phyloP scores from a whole-genome alignment of 2,888 invertebrate species.

The Boloria euphrosyne region DNA sequence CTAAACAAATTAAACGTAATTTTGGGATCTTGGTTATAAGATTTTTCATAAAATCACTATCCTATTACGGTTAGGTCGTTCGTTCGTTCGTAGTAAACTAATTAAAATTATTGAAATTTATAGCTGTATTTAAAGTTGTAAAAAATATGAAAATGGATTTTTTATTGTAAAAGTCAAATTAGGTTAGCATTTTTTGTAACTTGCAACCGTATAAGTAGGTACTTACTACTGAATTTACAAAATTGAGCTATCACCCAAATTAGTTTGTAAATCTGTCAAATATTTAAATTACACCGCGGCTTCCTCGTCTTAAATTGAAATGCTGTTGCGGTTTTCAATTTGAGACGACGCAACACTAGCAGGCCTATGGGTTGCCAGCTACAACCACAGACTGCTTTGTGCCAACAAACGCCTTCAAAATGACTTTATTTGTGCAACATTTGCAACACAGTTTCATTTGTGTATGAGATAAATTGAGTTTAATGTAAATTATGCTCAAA shows the following conservation, averaged over 20 bases:
- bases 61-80: too few relatives aligned
- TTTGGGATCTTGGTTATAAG: too few relatives aligned
- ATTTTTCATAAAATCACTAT: too few relatives aligned
- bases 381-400: conserved; percentile 37
- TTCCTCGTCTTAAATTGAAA: conserved; percentile 71
- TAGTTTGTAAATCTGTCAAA: conserved; percentile 56
- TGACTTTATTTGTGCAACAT: conserved; percentile 28
- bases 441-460: conserved; percentile 22
- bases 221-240: conserved; percentile 11
- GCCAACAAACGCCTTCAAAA: conserved; percentile 31
- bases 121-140: too few relatives aligned
- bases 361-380: conserved; percentile 29
- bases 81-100: too few relatives aligned
- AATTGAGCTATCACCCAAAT: conserved; percentile 31
- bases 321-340: conserved; percentile 61
- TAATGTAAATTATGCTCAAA: too few relatives aligned
- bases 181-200: conserved; percentile 1
- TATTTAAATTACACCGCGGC: conserved; percentile 67
- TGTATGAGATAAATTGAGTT: background rate
- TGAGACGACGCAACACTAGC: conserved; percentile 52
- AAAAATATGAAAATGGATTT: too few relatives aligned
- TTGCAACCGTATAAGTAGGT: background rate
- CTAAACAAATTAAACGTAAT: too few relatives aligned
- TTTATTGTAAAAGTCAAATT: background rate
- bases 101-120: too few relatives aligned